A percentile compares a stretch with the other conserved stretches of the same genome.
Conservation (phyloP, 2,113 vertebrate genomes). For the Petroica traversi region DNA sequence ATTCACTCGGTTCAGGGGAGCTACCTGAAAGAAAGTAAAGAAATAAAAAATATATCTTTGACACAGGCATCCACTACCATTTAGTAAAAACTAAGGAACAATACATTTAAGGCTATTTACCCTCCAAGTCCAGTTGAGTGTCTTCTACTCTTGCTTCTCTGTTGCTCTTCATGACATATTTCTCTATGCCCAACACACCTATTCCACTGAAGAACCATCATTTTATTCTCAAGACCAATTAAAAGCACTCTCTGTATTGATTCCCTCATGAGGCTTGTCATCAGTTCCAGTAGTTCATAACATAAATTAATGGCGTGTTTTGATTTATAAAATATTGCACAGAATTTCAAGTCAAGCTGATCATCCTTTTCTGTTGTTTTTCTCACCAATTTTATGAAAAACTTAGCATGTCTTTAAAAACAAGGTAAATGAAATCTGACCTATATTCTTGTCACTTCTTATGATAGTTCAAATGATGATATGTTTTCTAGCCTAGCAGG, state of each 20-base stretch:
- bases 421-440: neutral
- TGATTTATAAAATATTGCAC: neutral
- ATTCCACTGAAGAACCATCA: neutral
- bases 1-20: neutral
- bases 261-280: neutral
- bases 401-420: neutral
- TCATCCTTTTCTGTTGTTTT: neutral
- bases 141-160: neutral
- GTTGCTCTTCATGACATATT: neutral
- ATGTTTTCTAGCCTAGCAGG: neutral
- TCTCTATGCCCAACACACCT: neutral
- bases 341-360: neutral
- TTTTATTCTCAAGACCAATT: neutral
- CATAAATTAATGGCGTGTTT: neutral
- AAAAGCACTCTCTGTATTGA: neutral
- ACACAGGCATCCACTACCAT: neutral
- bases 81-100: neutral
- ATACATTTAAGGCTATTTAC: neutral
- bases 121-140: neutral
- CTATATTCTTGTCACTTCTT: neutral
- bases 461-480: neutral
- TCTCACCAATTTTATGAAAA: neutral
- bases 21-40: neutral
- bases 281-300: neutral
- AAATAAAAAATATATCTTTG: neutral